These are phyloP conservation scores for Eudasyphora cyanicolor DNA, from an alignment of 2,888 invertebrate genomes.

Conservation along the genomic window DNA sequence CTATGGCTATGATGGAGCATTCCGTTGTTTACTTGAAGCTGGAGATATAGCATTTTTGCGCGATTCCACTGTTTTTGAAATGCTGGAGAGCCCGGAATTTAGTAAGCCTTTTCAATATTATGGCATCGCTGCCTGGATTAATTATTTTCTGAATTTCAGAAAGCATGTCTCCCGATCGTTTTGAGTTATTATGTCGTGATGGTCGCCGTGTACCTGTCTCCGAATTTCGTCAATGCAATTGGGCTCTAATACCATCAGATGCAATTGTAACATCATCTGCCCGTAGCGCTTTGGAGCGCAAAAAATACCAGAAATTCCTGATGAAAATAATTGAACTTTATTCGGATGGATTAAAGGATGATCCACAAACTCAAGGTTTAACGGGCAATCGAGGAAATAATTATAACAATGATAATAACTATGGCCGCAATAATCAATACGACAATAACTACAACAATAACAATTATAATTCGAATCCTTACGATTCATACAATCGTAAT, in stretches of 20 bases:
- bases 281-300: constrained; percentile 78
- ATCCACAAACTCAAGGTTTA: constrained; percentile 65
- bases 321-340: constrained; percentile 84
- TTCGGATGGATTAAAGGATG: constrained; percentile 71
- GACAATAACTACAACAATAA: constrained; percentile 65
- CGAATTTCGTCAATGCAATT: constrained; percentile 89
- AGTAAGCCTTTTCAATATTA: constrained; percentile 79
- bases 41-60: constrained; percentile 96
- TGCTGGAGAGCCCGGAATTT: constrained; percentile 83
- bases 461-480: constrained; percentile 54
- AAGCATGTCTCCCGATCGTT: constrained; percentile 84
- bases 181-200: constrained; percentile 91
- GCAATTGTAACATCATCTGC: constrained; percentile 94
- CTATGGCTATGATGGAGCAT: constrained; percentile 95
- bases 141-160: no score
- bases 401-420: constrained; percentile 71
- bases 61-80: constrained; percentile 89
- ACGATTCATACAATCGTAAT: constrained; percentile 66
- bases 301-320: constrained; percentile 85
- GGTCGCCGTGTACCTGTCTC: constrained; percentile 86
- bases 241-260: constrained; percentile 92
- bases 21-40: constrained; percentile 89
- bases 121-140: no score
- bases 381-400: constrained; percentile 60
- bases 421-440: constrained; percentile 67